Evolutionary conservation across 2,113 vertebrate species (phyloP), one percentile per base, ranked within the genome.

Genomic region (Tor tambroides): DNA sequence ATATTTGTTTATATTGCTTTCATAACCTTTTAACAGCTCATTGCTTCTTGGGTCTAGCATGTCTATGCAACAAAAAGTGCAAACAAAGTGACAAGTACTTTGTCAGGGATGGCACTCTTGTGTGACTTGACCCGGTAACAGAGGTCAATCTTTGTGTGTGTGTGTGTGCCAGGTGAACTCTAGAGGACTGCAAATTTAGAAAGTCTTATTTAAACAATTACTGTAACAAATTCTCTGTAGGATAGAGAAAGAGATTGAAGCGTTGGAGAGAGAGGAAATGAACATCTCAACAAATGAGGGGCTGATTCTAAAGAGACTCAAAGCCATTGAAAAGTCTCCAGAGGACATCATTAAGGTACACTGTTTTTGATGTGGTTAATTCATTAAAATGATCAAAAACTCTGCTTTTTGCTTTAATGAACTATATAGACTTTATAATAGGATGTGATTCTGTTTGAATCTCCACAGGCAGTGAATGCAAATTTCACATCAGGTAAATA

Each of bases 301-400:
- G 72, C 92, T 95, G 21, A 97, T 99, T 91, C 92, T 99, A 88
- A 95, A 94, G 92, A 96, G 95, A 91, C 91, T 98, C 54, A 97
- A 96, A 87, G 94, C 94, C 76, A 89, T 97, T 78, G 97, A 98
- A 90, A 97, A 93, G 90, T 95, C 97, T 51, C 91, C 96, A 28
- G 94, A 96, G 92, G 97, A 98, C 74, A 96, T 98, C 76, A 96
- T 99, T 92, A 96, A 96, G 95, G 97, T 97, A 72, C 43, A 23
- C 30, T 51, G 67, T 3, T 83, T 87, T 85, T 93, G 83, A 92
- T 12, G n/a, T 28, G 14, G 12, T 46, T 76, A 26, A 41, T 5
- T 2, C 2, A 54, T n/a, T 26, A n/a, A 76, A 46, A 51, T 26
- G 3, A 43, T 19, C 1, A 71, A 3, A 69, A 32, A 67, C 28